Evolutionary conservation across 2,113 vertebrate genomes (phyloP).

Genomic region (Zosterops hypoxanthus): DNA sequence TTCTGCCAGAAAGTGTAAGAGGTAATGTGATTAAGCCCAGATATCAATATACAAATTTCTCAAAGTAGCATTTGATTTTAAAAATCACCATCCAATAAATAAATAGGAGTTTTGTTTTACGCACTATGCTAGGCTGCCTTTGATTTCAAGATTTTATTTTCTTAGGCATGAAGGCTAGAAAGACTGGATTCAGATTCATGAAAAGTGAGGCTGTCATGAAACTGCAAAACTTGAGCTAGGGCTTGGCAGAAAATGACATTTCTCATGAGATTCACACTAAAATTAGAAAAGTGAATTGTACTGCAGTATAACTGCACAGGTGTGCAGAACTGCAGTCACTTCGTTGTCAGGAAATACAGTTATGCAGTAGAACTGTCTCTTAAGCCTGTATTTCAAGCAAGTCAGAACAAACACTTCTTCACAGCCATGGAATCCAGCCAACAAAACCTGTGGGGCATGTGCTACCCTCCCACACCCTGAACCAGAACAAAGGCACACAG

Average conservation of each 20-base stretch:
- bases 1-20: not conserved
- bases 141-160: not conserved
- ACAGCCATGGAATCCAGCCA: not conserved
- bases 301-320: not conserved
- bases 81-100: not conserved
- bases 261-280: not conserved
- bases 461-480: not conserved
- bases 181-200: not conserved
- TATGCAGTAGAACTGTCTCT: not conserved
- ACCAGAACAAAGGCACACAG: not conserved
- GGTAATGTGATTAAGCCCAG: not conserved
- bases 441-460: not conserved
- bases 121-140: accelerated
- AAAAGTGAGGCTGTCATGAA: not conserved
- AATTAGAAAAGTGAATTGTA: not conserved
- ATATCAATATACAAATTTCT: not conserved
- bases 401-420: not conserved
- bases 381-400: not conserved
- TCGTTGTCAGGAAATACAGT: not conserved
- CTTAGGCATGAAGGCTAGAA: not conserved
- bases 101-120: not conserved
- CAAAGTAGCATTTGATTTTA: not conserved
- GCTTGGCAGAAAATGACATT: not conserved
- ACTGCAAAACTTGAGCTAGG: not conserved
- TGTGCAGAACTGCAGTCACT: not conserved